phyloP scores from a whole-genome alignment of 2,113 vertebrate species.

The Natator depressus region DNA sequence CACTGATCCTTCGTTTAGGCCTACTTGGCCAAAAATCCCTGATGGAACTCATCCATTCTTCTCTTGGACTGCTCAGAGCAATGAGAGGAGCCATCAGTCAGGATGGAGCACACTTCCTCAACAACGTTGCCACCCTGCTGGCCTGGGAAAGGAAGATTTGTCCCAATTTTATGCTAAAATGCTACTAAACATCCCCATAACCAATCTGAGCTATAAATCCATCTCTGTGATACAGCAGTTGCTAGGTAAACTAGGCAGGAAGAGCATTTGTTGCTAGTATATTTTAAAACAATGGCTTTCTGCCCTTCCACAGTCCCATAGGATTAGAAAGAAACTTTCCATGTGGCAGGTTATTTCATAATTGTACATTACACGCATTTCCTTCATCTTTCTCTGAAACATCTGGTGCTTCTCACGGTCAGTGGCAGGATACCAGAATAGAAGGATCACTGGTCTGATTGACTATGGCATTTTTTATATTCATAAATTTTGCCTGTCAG shows the following conservation, averaged over 20 bases:
- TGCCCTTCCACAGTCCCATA: neutral
- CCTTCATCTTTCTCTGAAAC: neutral
- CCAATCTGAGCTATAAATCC: neutral
- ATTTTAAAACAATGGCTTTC: neutral
- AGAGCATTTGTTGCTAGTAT: neutral
- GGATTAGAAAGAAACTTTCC: neutral
- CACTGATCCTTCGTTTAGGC: neutral
- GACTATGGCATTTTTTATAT: neutral
- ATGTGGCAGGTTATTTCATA: neutral
- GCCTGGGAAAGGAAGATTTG: neutral
- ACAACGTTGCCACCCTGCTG: neutral
- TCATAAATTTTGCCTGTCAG: neutral
- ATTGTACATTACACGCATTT: neutral
- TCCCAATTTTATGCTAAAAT: neutral
- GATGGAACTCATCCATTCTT: neutral
- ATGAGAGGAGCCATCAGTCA: neutral
- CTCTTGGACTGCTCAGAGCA: neutral
- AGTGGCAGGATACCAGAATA: neutral
- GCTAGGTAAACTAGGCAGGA: neutral
- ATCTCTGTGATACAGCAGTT: accelerated
- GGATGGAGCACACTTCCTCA: neutral
- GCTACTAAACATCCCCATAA: neutral
- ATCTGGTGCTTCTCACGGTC: neutral
- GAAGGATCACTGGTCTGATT: neutral
- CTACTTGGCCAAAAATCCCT: neutral